These are phyloP conservation scores for Picathartes gymnocephalus DNA, from an alignment of 2,113 vertebrate species.

Conservation along the genomic window DNA sequence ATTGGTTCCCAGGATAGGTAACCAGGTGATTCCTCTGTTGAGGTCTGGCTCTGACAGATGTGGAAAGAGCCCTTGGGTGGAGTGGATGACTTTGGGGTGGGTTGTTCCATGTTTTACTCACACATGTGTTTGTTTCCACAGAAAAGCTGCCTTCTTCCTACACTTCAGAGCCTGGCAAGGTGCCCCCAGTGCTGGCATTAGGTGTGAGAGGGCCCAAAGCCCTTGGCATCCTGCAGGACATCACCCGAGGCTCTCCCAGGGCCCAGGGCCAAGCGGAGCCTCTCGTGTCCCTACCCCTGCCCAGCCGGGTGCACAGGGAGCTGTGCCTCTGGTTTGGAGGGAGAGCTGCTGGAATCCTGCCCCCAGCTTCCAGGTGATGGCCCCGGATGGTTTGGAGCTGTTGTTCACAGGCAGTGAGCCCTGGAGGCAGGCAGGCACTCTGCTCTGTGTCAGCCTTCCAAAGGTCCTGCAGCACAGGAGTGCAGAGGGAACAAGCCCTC, in stretches of 20 bases:
- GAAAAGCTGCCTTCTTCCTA: conserved; percentile 27
- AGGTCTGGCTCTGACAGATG: background rate
- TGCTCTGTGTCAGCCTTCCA: background rate
- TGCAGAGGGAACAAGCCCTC: background rate
- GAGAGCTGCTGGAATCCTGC: conserved; percentile 30
- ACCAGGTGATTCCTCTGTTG: background rate
- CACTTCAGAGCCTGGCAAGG: background rate
- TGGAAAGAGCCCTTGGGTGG: background rate
- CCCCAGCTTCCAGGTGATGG: background rate
- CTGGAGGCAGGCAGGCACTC: background rate
- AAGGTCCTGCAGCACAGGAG: background rate
- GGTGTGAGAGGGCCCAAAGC: conserved; percentile 65
- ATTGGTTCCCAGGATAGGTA: background rate
- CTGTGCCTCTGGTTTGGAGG: conserved; percentile 76
- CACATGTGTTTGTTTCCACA: background rate
- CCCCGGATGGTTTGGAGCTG: background rate
- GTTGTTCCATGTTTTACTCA: background rate
- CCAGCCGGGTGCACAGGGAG: conserved; percentile 38
- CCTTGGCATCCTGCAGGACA: conserved; percentile 14
- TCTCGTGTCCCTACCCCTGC: background rate
- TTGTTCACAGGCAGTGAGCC: background rate
- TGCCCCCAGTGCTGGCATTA: conserved; percentile 46
- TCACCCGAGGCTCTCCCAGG: background rate
- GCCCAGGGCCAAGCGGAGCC: background rate
- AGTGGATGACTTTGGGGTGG: background rate